These are phyloP conservation scores for Merluccius polli DNA, from an alignment of 2,797 vertebrate genomes.

Conservation along the genomic window DNA sequence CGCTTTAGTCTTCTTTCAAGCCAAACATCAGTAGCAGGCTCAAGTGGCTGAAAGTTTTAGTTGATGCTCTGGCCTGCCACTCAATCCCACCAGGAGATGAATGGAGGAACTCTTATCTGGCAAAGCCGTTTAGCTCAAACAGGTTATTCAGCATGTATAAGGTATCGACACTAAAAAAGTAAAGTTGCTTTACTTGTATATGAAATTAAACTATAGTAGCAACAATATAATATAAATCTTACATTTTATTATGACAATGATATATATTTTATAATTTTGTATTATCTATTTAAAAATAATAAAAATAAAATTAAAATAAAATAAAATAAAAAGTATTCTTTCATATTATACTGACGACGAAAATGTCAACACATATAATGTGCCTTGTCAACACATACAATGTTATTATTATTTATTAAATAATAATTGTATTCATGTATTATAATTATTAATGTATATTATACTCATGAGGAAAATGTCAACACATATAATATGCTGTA, in stretches of 20 bases:
- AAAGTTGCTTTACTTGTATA: neutral
- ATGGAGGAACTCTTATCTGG: constrained; percentile 65
- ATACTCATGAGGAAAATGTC: neutral
- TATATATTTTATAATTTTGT: neutral
- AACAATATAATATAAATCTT: neutral
- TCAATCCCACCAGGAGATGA: constrained; percentile 62
- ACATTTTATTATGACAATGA: neutral
- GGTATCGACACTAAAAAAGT: constrained; percentile 8
- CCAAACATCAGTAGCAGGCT: constrained; percentile 72
- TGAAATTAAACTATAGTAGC: too few relatives aligned
- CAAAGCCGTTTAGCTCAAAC: constrained; percentile 62
- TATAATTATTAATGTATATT: neutral
- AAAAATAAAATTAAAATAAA: neutral
- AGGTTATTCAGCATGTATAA: constrained; percentile 53
- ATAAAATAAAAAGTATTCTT: too few relatives aligned
- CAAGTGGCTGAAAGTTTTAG: constrained; percentile 73
- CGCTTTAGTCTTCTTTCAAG: constrained; percentile 69
- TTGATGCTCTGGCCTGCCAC: constrained; percentile 67
- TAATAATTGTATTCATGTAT: too few relatives aligned
- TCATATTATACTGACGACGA: too few relatives aligned
- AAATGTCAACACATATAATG: too few relatives aligned
- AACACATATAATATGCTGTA: neutral
- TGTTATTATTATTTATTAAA: too few relatives aligned
- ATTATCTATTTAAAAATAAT: neutral
- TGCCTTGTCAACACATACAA: too few relatives aligned